Base-by-base conservation (phyloP, 2,113 vertebrate genomes). In the Prietella phreatophila region DNA sequence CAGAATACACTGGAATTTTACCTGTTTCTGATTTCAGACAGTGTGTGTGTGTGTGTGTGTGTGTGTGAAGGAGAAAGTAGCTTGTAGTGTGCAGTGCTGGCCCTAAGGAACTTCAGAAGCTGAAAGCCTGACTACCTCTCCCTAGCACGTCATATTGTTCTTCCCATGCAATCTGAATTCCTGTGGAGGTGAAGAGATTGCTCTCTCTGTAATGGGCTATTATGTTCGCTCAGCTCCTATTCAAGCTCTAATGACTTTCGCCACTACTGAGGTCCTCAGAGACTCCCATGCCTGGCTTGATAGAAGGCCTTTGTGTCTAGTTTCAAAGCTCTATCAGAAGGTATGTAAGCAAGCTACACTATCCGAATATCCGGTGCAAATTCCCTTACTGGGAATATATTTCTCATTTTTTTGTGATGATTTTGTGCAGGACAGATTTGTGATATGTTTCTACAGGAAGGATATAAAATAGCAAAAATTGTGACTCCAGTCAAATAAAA, bases 121-220 rank as follows among this genome's bases (percentile, higher is more conserved):
- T 78, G 20, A 53, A 89, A 90, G 88, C 89, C 88, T 39, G 85
- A 47, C 79, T 7, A 73, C 88, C 89, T 90, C 90, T 92, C 93
- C 93, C 92, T 20, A 84, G 90, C 87, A 88, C 89, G 90, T 89
- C 90, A 86, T 90, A 94, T 95, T 95, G 95, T 96, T 94, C 1
- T 69, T 58, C 87, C 87, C 53, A 69, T 36, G 89, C 50, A 71
- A 92, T 86, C 63, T 92, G 91, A 93, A 94, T 95, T 94, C 93
- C 93, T 93, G 91, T 89, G 0, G 86, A 90, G 93, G 90, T 13
- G 80, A 90, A 90, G 93, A 94, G 94, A 95, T 94, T 94, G 93
- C 94, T 93, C 2, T 56, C 83, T 27, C 50, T 87, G 91, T 91
- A 94, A 94, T 93, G 93, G 85, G 88, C 91, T 84, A 94, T 94